Evolutionary conservation across 2,888 invertebrate species (phyloP).

Genomic region (Drosophila recens): DNA sequence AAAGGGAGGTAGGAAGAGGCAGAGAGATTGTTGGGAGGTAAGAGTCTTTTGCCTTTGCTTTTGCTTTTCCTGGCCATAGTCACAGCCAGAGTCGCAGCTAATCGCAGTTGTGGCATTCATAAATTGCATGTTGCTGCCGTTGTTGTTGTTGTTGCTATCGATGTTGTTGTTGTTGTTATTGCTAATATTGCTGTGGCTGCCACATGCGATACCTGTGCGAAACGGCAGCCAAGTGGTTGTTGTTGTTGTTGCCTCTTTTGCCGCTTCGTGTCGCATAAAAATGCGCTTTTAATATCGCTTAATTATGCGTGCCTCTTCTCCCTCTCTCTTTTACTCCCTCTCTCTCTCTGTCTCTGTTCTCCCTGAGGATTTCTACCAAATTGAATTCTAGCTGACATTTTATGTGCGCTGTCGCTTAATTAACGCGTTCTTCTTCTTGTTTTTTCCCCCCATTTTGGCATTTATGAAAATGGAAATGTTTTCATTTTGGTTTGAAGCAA

Average conservation of each 20-base stretch:
- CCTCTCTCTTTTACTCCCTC: not conserved
- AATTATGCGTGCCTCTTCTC: constrained; percentile 63
- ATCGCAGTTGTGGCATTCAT: constrained; percentile 74
- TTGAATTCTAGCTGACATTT: constrained; percentile 72
- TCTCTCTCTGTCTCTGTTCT: not conserved
- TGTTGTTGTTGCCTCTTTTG: constrained; percentile 40
- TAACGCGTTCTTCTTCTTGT: constrained; percentile 61
- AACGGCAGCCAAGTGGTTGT: constrained; percentile 51
- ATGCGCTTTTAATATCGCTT: constrained; percentile 78
- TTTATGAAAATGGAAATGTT: constrained; percentile 78
- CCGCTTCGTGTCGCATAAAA: constrained; percentile 75
- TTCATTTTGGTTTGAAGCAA: constrained; percentile 53
- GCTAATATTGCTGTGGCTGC: constrained; percentile 53
- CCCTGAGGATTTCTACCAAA: constrained; percentile 42
- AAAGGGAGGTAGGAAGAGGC: not conserved
- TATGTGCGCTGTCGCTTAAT: constrained; percentile 72
- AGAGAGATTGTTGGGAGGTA: constrained; percentile 1
- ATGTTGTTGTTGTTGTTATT: constrained; percentile 18
- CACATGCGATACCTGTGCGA: constrained; percentile 80
- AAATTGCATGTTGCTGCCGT: constrained; percentile 59
- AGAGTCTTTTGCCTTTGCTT: constrained; percentile 23
- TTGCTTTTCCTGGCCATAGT: constrained; percentile 15
- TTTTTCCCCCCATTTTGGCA: constrained; percentile 44
- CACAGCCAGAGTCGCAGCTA: constrained; percentile 45
- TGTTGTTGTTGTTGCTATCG: constrained; percentile 4